Conservation (phyloP, 2,113 vertebrate species). For the Burhinus oedicnemus region DNA sequence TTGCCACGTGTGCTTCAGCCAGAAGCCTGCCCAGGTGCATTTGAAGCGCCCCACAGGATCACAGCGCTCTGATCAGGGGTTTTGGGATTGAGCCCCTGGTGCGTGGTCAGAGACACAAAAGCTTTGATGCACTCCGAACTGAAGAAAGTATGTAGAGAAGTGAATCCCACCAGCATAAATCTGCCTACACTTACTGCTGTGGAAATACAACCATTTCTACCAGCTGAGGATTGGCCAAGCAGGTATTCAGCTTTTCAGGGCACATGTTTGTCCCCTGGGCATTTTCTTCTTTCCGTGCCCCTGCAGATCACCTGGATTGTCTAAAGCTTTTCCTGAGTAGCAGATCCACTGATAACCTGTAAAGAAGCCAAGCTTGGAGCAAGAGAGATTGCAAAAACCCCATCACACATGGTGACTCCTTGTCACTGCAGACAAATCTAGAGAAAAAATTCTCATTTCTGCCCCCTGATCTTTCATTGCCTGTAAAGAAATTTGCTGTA, state of each 20-base stretch:
- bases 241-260: not conserved
- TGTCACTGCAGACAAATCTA: not conserved
- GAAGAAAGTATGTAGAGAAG: not conserved
- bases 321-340: not conserved
- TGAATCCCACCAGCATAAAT: not conserved
- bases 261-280: not conserved
- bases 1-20: fast-evolving
- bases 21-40: not conserved
- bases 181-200: not conserved
- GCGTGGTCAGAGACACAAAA: not conserved
- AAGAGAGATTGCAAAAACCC: not conserved
- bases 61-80: not conserved
- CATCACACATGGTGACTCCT: not conserved
- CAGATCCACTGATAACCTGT: not conserved
- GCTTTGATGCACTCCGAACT: not conserved
- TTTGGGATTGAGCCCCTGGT: not conserved
- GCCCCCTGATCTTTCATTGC: not conserved
- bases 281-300: not conserved
- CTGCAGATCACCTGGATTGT: not conserved
- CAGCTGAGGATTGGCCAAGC: not conserved
- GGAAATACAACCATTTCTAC: not conserved
- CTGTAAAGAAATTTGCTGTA: not conserved
- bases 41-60: not conserved
- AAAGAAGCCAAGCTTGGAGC: constrained; percentile 9
- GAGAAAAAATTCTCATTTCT: not conserved